Percentiles rank a stretch among this genome's conserved stretches.
phyloP scores from a whole-genome alignment of 2,888 invertebrate genomes.

The Dendrolimus pini region DNA sequence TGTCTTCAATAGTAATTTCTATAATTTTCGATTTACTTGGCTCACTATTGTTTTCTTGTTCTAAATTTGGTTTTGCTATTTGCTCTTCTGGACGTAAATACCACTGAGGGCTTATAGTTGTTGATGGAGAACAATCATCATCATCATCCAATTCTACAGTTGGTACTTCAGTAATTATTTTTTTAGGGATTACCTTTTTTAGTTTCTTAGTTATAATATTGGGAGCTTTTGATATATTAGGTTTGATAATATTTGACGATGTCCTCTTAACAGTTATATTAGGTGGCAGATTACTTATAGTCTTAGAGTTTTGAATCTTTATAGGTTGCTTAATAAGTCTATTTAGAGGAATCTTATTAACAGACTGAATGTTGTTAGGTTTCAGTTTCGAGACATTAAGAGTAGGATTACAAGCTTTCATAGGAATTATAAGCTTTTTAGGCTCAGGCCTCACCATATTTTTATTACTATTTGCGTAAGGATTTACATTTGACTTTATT shows the following conservation, averaged over 20 bases:
- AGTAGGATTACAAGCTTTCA: neutral
- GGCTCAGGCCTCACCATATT: conserved; percentile 3
- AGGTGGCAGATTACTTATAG: conserved; percentile 41
- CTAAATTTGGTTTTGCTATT: conserved; percentile 15
- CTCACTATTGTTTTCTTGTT: conserved; percentile 53
- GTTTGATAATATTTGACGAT: conserved; percentile 11
- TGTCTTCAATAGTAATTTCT: conserved; percentile 67
- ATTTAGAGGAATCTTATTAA: conserved; percentile 16
- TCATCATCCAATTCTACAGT: conserved; percentile 64
- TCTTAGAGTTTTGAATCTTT: conserved; percentile 17
- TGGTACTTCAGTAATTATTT: conserved; percentile 22
- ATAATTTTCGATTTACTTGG: conserved; percentile 38
- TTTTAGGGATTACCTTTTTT: conserved; percentile 12
- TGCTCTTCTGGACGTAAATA: conserved; percentile 60
- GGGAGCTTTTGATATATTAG: conserved; percentile 3
- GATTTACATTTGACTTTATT: conserved; percentile 19
- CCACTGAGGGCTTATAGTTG: conserved; percentile 46
- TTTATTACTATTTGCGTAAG: conserved; percentile 25
- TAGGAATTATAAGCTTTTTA: neutral
- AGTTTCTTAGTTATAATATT: conserved; percentile 14
- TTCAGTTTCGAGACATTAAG: neutral
- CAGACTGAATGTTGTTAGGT: too few relatives aligned
- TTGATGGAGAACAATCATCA: conserved; percentile 20
- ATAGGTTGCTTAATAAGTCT: conserved; percentile 16
- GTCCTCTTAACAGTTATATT: conserved; percentile 49